Conservation (phyloP, 1,140 invertebrate species). For the Streblospio benedicti region DNA sequence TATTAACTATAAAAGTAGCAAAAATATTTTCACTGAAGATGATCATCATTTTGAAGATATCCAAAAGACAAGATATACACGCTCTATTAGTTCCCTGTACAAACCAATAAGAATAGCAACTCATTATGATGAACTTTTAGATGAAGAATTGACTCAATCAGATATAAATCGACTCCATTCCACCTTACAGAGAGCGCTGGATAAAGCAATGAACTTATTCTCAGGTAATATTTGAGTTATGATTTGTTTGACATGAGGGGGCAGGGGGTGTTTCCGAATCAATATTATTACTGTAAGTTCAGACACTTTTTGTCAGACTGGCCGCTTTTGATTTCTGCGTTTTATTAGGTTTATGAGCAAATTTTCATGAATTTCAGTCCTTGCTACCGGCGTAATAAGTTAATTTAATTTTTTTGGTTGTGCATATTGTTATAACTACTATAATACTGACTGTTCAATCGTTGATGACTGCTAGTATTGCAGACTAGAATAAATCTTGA, state of each 20-base stretch:
- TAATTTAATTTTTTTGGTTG: background rate
- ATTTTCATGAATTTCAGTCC: background rate
- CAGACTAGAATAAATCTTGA: no score
- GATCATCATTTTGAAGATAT: no score
- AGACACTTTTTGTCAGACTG: background rate
- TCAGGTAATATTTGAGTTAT: constrained; percentile 1
- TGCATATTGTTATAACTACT: no score
- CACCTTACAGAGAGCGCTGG: background rate
- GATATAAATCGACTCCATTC: background rate
- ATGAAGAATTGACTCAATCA: background rate
- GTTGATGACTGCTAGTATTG: no score
- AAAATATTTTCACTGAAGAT: no score
- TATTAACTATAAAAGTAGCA: no score
- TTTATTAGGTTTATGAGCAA: background rate
- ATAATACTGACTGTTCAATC: no score
- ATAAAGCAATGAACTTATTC: background rate
- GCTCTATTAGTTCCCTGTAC: no score
- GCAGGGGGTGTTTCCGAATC: background rate
- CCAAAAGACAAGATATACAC: no score
- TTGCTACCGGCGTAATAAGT: background rate
- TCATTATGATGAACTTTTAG: background rate
- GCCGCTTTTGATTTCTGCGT: background rate
- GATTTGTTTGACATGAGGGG: background rate
- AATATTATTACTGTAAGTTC: background rate
- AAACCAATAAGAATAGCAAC: constrained; percentile 1